A percentile compares a stretch with the other conserved stretches of the same genome.
These are phyloP conservation scores for Nannospalax galili DNA, from an alignment of 2,113 vertebrate species.

Conservation along the genomic window DNA sequence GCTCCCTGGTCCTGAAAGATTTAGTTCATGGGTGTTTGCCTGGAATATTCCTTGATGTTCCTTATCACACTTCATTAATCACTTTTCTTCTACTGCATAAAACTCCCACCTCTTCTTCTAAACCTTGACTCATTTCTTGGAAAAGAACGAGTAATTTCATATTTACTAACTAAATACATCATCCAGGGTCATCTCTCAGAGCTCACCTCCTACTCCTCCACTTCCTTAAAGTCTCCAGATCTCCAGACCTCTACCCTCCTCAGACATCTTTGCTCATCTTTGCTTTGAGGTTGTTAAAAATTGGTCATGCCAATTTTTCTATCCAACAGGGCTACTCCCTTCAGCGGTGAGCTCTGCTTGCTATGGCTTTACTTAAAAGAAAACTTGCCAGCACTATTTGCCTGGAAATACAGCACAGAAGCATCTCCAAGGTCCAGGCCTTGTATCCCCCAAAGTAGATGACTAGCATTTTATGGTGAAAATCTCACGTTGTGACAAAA, in stretches of 20 bases:
- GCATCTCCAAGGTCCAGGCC: neutral
- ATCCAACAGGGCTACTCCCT: neutral
- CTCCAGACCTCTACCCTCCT: neutral
- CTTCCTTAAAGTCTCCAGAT: neutral
- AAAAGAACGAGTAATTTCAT: neutral
- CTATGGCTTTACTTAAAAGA: neutral
- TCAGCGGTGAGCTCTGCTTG: neutral
- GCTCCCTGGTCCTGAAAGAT: neutral
- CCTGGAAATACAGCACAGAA: neutral
- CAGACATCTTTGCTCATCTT: neutral
- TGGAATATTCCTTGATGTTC: neutral
- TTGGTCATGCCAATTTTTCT: neutral
- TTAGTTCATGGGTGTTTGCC: neutral
- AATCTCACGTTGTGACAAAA: neutral
- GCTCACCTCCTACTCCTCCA: neutral
- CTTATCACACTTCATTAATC: neutral
- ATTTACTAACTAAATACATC: constrained; percentile 2
- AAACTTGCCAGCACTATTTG: neutral
- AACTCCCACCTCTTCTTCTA: constrained; percentile 30
- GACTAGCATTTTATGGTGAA: neutral
- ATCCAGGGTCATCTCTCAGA: neutral
- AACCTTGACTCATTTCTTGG: constrained; percentile 47
- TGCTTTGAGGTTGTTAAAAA: neutral
- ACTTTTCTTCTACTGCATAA: constrained; percentile 1
- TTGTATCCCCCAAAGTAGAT: neutral